These are phyloP conservation scores for Onychomys arenicola DNA, from an alignment of 2,797 vertebrate genomes.

Conservation along the genomic window DNA sequence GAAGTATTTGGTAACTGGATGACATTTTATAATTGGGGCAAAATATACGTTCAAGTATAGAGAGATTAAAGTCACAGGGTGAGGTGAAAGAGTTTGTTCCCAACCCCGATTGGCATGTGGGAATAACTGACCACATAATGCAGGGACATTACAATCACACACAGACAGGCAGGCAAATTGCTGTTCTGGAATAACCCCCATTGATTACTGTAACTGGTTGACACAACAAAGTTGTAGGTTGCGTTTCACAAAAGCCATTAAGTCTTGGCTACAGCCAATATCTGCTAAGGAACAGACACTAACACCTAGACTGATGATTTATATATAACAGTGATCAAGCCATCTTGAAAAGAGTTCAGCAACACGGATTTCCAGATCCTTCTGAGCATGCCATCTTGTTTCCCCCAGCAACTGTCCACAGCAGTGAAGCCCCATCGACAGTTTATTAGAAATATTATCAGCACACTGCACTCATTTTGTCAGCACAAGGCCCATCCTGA, in stretches of 20 bases:
- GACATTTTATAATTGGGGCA: slow-evolving; percentile 22
- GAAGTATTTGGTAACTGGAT: slow-evolving; percentile 34
- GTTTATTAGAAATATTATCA: slow-evolving; percentile 37
- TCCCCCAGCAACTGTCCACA: not conserved
- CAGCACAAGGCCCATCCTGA: not conserved
- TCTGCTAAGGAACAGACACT: not conserved
- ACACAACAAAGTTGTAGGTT: not conserved
- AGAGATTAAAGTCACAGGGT: slow-evolving; percentile 15
- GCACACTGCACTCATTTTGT: slow-evolving; percentile 12
- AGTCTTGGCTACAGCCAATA: not conserved
- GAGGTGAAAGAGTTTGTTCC: slow-evolving; percentile 34
- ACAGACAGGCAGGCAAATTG: slow-evolving; percentile 17
- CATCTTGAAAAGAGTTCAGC: slow-evolving; percentile 1
- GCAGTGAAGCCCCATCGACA: not conserved
- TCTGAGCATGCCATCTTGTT: not conserved
- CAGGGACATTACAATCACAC: slow-evolving; percentile 34
- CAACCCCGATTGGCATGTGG: not conserved
- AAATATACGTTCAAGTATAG: slow-evolving; percentile 33
- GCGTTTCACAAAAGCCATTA: not conserved
- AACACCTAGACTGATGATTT: not conserved
- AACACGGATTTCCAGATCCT: slow-evolving; percentile 37
- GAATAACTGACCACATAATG: not conserved
- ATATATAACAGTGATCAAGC: not conserved
- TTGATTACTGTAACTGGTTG: slow-evolving; percentile 31
- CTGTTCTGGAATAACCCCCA: slow-evolving; percentile 24